Evolutionary conservation across 2,113 vertebrate genomes (phyloP), one percentile per base, ranked within the genome.

Genomic region (Chloropsis hardwickii): DNA sequence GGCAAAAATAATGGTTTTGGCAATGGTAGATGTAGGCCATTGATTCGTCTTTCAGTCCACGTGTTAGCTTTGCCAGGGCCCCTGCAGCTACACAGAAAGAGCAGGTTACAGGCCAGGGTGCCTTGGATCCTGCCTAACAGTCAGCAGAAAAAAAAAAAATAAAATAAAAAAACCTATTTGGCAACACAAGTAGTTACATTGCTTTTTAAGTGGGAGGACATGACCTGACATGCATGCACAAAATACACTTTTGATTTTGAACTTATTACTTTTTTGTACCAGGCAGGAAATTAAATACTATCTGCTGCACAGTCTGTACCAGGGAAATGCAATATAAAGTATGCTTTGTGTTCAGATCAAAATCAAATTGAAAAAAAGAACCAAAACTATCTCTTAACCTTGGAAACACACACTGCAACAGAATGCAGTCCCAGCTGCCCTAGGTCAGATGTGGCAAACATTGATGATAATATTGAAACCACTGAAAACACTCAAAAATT

Each of bases 1-100:
- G 99, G 90, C 99, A 99, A 97, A 99, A 99, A 96, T 99, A 99
- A 97, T 99, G 99, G 97, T 99, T 99, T 98, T 99, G 99, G 97
- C 99, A 99, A 98, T 99, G 99, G 96, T 99, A 99, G 94, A 99
- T 99, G 86, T 99, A 99, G 88, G 99, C 99, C 98, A 99, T 98
- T 1, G 99, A 98, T 76, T 99, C 99, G 9, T 99, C 99, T 96
- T 98, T 98, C 95, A 99, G 90, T 57, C 99, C 99, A 73, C 98
- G 98, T 1, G 99, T 99, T 88, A 99, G 97, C 88, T 99, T 99
- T 29, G 97, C 95, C 94, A 99, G 96, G 28, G 99, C 99, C 54
- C 99, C 99, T 60, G 99, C 98, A 94, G 99, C 99, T 99, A 81
- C 54, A 97, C 94, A 94, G 73, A 31, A 86, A 95, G 21, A n/a